Evolutionary conservation across 2,888 invertebrate species (phyloP).

Genomic region (Drosophila macrothrix): DNA sequence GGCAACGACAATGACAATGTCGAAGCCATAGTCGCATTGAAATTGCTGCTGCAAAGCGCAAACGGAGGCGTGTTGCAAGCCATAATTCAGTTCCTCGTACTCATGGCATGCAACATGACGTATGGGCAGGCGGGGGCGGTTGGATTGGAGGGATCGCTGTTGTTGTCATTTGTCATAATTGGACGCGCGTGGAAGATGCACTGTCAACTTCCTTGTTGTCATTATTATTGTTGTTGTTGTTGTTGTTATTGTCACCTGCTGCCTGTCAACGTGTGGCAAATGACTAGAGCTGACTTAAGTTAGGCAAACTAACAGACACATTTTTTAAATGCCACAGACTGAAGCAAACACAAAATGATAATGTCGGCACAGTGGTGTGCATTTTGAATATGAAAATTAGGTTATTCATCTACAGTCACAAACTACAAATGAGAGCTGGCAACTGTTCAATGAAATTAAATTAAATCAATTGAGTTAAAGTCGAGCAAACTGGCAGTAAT

Average conservation of each 20-base stretch:
- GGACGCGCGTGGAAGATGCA: constrained; percentile 74
- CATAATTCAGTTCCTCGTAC: constrained; percentile 65
- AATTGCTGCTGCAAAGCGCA: constrained; percentile 31
- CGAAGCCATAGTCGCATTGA: constrained; percentile 31
- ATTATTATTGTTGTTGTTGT: constrained; percentile 56
- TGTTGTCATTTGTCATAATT: constrained; percentile 71
- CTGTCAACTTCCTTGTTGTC: constrained; percentile 71
- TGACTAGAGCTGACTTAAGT: constrained; percentile 40
- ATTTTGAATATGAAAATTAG: not conserved
- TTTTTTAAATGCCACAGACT: constrained; percentile 29
- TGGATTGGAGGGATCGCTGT: constrained; percentile 7
- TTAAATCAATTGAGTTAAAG: no score
- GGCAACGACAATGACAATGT: constrained; percentile 64
- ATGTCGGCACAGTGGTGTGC: constrained; percentile 31
- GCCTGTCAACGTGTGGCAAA: constrained; percentile 61
- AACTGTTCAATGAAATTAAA: not conserved
- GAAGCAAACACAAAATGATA: constrained; percentile 6
- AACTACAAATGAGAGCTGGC: not conserved
- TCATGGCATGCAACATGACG: constrained; percentile 48
- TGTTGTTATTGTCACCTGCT: constrained; percentile 40
- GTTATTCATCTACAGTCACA: not conserved
- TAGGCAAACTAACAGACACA: constrained; percentile 41
- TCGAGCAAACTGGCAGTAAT: no score
- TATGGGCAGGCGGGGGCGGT: constrained; percentile 7
- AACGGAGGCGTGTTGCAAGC: constrained; percentile 55